These are phyloP conservation scores for Crossaster papposus DNA, from an alignment of 53 echinoderm and acorn worm genomes.

Conservation along the genomic window DNA sequence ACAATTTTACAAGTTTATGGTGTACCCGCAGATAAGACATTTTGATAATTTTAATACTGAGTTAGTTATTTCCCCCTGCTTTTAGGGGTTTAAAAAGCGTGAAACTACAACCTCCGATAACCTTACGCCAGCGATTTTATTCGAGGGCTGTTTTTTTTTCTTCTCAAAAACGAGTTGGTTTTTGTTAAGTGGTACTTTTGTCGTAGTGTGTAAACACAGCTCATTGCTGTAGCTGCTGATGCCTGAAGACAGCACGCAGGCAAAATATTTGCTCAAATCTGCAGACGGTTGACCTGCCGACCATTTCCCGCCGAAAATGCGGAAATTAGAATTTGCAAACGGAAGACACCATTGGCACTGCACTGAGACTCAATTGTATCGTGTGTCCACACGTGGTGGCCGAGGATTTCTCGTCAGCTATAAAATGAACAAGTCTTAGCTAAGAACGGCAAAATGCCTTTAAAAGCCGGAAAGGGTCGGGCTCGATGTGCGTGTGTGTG, in stretches of 20 bases:
- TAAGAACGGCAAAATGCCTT: neutral
- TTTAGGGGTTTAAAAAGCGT: neutral
- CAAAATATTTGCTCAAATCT: conserved; percentile 30
- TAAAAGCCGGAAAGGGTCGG: neutral
- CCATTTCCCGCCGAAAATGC: conserved; percentile 10
- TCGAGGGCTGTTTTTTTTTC: no score
- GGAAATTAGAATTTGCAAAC: conserved; percentile 39
- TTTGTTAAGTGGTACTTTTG: neutral
- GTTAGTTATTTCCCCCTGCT: neutral
- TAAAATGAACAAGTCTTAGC: neutral
- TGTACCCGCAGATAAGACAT: no score
- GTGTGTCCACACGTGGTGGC: neutral
- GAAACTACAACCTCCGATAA: neutral
- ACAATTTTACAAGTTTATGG: no score
- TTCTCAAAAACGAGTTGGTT: no score
- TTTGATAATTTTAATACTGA: neutral
- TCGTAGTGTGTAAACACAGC: neutral
- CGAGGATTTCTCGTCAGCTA: neutral
- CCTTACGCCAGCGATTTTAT: neutral
- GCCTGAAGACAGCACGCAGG: neutral
- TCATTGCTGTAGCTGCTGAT: neutral
- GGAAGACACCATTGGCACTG: neutral
- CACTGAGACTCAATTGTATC: neutral
- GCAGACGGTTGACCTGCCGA: conserved; percentile 8
- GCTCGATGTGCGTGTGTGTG: no score